Conservation (phyloP, 2,888 invertebrate genomes). For the Tenthredo livida region DNA sequence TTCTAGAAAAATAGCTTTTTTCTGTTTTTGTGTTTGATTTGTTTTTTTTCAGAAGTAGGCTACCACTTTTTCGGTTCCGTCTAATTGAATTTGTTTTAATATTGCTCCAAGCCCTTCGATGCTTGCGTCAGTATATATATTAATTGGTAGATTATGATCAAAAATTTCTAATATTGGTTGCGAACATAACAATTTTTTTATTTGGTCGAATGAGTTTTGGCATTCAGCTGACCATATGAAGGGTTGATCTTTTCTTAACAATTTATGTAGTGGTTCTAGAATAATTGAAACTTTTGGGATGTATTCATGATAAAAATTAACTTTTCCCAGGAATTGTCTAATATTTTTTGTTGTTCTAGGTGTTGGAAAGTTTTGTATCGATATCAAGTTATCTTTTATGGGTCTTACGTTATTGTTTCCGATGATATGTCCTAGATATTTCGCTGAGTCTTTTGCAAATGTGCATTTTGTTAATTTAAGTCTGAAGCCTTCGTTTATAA, state of each 20-base stretch:
- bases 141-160: not conserved
- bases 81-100: constrained; percentile 50
- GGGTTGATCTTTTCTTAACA: constrained; percentile 4
- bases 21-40: too few species aligned
- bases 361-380: constrained; percentile 56
- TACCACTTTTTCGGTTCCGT: too few species aligned
- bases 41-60: too few species aligned
- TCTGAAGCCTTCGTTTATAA: constrained; percentile 57
- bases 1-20: too few species aligned
- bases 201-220: not conserved
- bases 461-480: constrained; percentile 58
- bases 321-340: constrained; percentile 56
- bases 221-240: not conserved
- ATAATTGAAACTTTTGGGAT: constrained; percentile 15
- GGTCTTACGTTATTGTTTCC: constrained; percentile 56
- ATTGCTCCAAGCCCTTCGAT: constrained; percentile 51
- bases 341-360: constrained; percentile 54
- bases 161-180: not conserved
- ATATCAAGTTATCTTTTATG: constrained; percentile 57
- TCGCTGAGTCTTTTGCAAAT: constrained; percentile 57
- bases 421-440: constrained; percentile 58
- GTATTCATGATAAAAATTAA: too few species aligned
- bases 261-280: constrained; percentile 35
- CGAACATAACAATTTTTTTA: not conserved
- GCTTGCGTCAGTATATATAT: not conserved